These are phyloP conservation scores for Scolanthus callimorphus DNA, from an alignment of 92 coral and sea anemone species.

Conservation along the genomic window DNA sequence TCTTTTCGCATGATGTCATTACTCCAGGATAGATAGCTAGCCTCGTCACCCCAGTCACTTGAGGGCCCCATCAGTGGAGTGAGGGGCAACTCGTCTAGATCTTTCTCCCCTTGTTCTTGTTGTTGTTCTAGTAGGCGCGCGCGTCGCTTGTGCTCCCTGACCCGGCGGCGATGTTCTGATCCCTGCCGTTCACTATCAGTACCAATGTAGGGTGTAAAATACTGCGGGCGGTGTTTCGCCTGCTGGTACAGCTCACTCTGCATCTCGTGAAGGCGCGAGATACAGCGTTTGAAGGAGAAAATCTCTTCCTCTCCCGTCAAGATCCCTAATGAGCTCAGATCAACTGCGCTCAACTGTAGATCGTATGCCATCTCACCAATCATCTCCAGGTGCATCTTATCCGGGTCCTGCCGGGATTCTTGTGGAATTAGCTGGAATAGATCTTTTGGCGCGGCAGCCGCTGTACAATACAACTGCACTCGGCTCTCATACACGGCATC, in stretches of 20 bases:
- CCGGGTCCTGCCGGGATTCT: slow-evolving; percentile 36
- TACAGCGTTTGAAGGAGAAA: slow-evolving; percentile 80
- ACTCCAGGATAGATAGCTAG: slow-evolving; percentile 71
- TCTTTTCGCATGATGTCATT: slow-evolving; percentile 82
- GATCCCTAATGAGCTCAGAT: slow-evolving; percentile 63
- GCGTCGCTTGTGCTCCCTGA: slow-evolving; percentile 59
- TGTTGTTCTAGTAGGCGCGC: slow-evolving; percentile 30
- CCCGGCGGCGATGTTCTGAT: slow-evolving; percentile 55
- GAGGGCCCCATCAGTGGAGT: slow-evolving; percentile 64
- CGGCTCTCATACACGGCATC: slow-evolving; percentile 85
- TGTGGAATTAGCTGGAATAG: slow-evolving; percentile 70
- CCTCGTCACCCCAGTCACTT: slow-evolving; percentile 85
- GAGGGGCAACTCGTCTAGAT: slow-evolving; percentile 45
- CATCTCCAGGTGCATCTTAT: slow-evolving; percentile 87
- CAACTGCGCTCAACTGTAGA: slow-evolving; percentile 56
- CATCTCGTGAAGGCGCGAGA: slow-evolving; percentile 81
- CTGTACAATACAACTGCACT: slow-evolving; percentile 61
- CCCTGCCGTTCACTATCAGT: slow-evolving; percentile 46
- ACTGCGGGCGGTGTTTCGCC: slow-evolving; percentile 53
- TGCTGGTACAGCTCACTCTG: slow-evolving; percentile 60
- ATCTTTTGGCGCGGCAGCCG: slow-evolving; percentile 57
- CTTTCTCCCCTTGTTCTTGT: slow-evolving; percentile 27
- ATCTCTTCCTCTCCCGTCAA: slow-evolving; percentile 83
- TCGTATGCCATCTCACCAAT: slow-evolving; percentile 84
- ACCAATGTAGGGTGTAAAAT: slow-evolving; percentile 64